Evolutionary conservation across 35 echinoderm and acorn worm species (phyloP).

Genomic region (Apostichopus parvimensis): DNA sequence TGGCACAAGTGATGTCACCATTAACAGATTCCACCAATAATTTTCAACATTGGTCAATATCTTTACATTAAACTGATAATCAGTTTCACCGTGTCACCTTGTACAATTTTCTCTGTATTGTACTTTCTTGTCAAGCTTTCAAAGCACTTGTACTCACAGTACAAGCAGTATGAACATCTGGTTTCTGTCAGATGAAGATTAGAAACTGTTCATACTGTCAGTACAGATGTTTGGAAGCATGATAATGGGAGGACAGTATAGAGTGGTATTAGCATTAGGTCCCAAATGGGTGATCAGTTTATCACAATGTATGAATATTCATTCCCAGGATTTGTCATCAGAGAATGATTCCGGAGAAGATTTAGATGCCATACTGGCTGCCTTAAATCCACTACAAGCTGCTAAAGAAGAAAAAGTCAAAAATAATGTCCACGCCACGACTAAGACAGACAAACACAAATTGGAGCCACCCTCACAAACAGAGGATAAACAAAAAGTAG

Average conservation of each 20-base stretch:
- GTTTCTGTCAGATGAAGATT: background rate
- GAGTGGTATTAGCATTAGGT: too few relatives aligned
- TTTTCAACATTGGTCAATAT: too few relatives aligned
- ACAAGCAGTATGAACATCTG: too few relatives aligned
- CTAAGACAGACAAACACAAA: background rate
- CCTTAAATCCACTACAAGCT: constrained; percentile 12
- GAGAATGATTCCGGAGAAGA: constrained; percentile 24
- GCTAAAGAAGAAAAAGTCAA: background rate
- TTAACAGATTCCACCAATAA: too few relatives aligned
- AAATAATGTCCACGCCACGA: background rate
- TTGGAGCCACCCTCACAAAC: background rate
- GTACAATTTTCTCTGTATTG: too few relatives aligned
- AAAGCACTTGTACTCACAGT: too few relatives aligned
- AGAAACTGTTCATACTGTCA: too few relatives aligned
- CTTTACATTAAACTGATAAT: too few relatives aligned
- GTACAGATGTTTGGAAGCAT: background rate
- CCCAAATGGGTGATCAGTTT: background rate
- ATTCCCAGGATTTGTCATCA: constrained; percentile 38
- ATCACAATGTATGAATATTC: background rate
- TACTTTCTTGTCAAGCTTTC: too few relatives aligned
- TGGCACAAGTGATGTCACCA: too few relatives aligned
- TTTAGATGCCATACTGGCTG: constrained; percentile 34
- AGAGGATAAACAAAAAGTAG: background rate
- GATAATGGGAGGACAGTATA: background rate
- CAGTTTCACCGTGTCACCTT: too few relatives aligned